A percentile compares a stretch with the other conserved stretches of the same genome.
phyloP scores from a whole-genome alignment of 2,888 invertebrate genomes.

The Tenthredo distinguenda region DNA sequence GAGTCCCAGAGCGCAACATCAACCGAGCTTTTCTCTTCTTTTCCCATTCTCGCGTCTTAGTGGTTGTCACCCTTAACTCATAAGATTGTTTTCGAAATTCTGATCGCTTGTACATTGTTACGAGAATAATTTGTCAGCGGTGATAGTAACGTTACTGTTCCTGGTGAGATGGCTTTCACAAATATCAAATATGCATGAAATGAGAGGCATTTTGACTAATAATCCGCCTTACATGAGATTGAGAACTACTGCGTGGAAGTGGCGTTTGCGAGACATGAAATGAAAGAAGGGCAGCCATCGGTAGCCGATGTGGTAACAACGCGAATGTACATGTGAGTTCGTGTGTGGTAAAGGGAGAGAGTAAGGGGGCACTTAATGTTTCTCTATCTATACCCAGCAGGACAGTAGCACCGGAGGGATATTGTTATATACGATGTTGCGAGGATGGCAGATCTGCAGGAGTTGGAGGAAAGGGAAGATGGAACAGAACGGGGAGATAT shows the following conservation, averaged over 20 bases:
- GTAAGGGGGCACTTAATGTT: constrained; percentile 73
- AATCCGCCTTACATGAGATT: constrained; percentile 52
- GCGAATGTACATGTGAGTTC: constrained; percentile 58
- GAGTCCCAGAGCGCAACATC: constrained; percentile 36
- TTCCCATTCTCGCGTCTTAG: constrained; percentile 25
- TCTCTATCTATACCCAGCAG: constrained; percentile 75
- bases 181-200: not conserved
- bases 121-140: not conserved
- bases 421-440: constrained; percentile 77
- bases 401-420: constrained; percentile 69
- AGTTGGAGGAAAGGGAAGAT: constrained; percentile 52
- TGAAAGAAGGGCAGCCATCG: constrained; percentile 69
- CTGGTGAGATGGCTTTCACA: not conserved
- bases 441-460: constrained; percentile 57
- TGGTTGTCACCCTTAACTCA: constrained; percentile 39
- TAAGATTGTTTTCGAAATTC: not conserved
- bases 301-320: constrained; percentile 61
- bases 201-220: not conserved
- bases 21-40: constrained; percentile 30
- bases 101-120: not conserved
- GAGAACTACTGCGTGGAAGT: constrained; percentile 64
- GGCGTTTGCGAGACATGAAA: constrained; percentile 67
- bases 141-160: not conserved
- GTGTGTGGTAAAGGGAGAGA: constrained; percentile 60
- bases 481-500: constrained; percentile 65